Conservation (phyloP, 1,140 invertebrate species). For the Cherax quadricarinatus region DNA sequence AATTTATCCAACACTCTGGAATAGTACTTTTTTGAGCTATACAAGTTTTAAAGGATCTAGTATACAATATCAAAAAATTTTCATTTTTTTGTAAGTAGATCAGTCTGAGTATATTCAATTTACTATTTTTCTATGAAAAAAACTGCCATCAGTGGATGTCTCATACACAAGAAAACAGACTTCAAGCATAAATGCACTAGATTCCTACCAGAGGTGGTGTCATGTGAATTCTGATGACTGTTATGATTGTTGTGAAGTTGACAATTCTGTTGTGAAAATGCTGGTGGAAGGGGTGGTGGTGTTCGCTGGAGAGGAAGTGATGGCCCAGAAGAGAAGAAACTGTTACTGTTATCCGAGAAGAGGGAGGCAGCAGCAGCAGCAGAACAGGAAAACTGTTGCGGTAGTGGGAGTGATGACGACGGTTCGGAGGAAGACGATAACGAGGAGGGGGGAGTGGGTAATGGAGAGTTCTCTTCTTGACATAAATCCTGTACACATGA, state of each 20-base stretch:
- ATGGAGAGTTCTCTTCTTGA: constrained; percentile 55
- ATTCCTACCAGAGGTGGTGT: background rate
- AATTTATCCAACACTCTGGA: too few relatives aligned
- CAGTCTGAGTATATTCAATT: too few relatives aligned
- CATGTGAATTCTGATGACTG: constrained; percentile 20
- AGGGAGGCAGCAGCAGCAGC: constrained; percentile 54
- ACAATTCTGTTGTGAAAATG: constrained; percentile 43
- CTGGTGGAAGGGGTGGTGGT: constrained; percentile 45
- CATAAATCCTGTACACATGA: constrained; percentile 29
- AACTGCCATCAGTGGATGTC: too few relatives aligned
- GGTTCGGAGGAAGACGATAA: constrained; percentile 66
- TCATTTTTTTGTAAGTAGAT: too few relatives aligned
- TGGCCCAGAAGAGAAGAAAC: constrained; percentile 71
- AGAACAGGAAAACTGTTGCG: constrained; percentile 52
- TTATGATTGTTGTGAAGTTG: constrained; percentile 33
- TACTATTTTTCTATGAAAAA: too few relatives aligned
- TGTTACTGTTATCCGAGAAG: constrained; percentile 71
- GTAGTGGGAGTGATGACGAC: constrained; percentile 46
- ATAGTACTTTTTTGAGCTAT: too few relatives aligned
- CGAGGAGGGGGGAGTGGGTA: constrained; percentile 63
- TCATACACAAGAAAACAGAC: too few relatives aligned
- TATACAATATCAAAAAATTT: too few relatives aligned
- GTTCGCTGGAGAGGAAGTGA: constrained; percentile 55
- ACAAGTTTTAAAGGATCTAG: too few relatives aligned
- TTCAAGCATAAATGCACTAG: too few relatives aligned